Percentiles rank a stretch among this genome's conserved stretches.
These are phyloP conservation scores for Loxodonta africana DNA, from an alignment of 2,113 vertebrate genomes.

Conservation along the genomic window DNA sequence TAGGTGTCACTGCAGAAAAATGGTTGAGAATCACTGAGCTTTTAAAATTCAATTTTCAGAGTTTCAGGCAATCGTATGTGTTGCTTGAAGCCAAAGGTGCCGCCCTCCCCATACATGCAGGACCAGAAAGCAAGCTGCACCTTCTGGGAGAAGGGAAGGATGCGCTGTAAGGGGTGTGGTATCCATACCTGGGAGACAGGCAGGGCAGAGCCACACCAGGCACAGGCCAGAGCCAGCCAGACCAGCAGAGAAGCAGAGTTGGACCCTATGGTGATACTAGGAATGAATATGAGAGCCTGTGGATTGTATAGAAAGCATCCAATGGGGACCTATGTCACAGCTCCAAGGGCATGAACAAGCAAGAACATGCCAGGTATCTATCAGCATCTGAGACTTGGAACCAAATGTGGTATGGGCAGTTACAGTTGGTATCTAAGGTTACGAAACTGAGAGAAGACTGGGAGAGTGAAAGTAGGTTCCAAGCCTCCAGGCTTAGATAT, in stretches of 20 bases:
- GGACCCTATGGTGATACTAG: background rate
- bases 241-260: background rate
- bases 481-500: background rate
- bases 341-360: background rate
- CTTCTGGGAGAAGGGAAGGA: background rate
- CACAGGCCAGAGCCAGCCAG: background rate
- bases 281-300: background rate
- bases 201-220: background rate
- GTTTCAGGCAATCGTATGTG: background rate
- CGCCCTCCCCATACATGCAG: background rate
- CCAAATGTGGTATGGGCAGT: background rate
- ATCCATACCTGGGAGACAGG: background rate
- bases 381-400: background rate
- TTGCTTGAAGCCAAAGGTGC: background rate
- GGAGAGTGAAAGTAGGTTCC: background rate
- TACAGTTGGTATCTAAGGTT: background rate
- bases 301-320: background rate
- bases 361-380: background rate
- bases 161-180: background rate
- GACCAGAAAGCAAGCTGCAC: background rate
- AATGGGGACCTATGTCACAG: background rate
- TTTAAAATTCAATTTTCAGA: conserved; percentile 19
- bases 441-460: background rate
- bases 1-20: background rate
- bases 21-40: background rate